Evolutionary conservation across 2,113 vertebrate genomes (phyloP), one percentile per base, ranked within the genome.

Genomic region (Hepsetus odoe): DNA sequence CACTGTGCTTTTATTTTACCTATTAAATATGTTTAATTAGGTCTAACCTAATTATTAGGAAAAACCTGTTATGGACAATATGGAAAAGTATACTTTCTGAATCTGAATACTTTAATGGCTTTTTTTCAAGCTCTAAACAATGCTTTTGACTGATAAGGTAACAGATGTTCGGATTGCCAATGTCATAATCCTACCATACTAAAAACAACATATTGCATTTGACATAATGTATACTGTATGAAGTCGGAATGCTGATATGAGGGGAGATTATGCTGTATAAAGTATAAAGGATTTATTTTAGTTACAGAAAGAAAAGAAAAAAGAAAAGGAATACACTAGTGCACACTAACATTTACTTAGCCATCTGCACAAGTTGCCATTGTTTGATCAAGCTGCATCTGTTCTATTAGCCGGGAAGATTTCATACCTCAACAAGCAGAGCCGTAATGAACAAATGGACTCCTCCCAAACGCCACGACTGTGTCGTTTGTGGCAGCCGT

Each of bases 401-500:
- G 76, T 78, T 85, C 49, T 71, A 28, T 10, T 22, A 24, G 69
- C 53, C 51, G 46, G 73, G 64, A 72, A 66, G 33, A 74, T 81
- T 66, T 42, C 67, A 30, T 76, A 69, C 44, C 67, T 64, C 56
- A 76, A 70, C 70, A 80, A 71, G 55, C 69, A 65, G 62, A n/a
- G 55, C 58, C 51, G 53, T 79, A 77, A 71, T 72, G 80, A 80
- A 84, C 75, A 84, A 80, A 86, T 73, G 26, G 81, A 77, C 30
- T 77, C 77, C 67, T 30, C 56, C 42, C 62, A 77, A 73, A 74
- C 46, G 59, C 72, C 76, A 18, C 72, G 33, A 61, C 33, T 65
- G 40, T 77, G 76, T 74, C 76, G 78, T 80, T 88, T 82, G 58
- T 82, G 83, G 78, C 85, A 89, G 89, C 87, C 83, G 26, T 74